Base-by-base conservation (phyloP, 2,113 vertebrate species). In the Tiliqua scincoides region DNA sequence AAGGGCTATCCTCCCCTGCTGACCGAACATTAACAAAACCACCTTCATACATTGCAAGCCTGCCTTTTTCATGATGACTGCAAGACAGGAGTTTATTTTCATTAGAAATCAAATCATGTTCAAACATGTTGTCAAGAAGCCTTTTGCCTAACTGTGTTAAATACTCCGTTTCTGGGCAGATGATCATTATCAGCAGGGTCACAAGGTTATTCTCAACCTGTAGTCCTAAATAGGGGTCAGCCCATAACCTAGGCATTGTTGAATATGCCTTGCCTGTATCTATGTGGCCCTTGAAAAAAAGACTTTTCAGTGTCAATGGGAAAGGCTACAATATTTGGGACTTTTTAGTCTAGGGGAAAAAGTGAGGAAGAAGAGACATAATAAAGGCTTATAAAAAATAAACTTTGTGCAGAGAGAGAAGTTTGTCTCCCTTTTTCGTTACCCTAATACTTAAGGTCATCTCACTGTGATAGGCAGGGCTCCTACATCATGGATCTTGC, bases 261-360 rank as follows among this genome's bases (percentile, higher is more conserved):
- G 30, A 32, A 0, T 2, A 1, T 3, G 1, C 0, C 0, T 0
- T 37, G 30, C 40, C 37, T 6, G 5, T 2, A 40, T 6, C 12
- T 72, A 3, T 48, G 43, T 48, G 43, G 10, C 1, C 12, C 20
- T 23, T 52, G 8, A 30, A 84, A 84, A 15, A 75, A 14, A 84
- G 35, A 11, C 71, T 35, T 80, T 54, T 77, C 17, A 9, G 21
- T 6, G 72, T 72, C 54, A 21, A 15, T 72, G 81, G 43, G 43
- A 48, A 48, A 48, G 43, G n/a, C n/a, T n/a, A n/a, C n/a, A n/a
- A n/a, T n/a, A n/a, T n/a, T n/a, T n/a, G n/a, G n/a, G 43, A 8
- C 43, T 48, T 48, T 48, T 48, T 48, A 48, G 43, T 48, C 8
- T 48, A 48, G 43, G 43, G 43, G 43, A 8, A 8, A 8, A 48